Evolutionary conservation across 2,888 invertebrate species (phyloP), one percentile per base, ranked within the genome.

Genomic region (Panorpa germanica): DNA sequence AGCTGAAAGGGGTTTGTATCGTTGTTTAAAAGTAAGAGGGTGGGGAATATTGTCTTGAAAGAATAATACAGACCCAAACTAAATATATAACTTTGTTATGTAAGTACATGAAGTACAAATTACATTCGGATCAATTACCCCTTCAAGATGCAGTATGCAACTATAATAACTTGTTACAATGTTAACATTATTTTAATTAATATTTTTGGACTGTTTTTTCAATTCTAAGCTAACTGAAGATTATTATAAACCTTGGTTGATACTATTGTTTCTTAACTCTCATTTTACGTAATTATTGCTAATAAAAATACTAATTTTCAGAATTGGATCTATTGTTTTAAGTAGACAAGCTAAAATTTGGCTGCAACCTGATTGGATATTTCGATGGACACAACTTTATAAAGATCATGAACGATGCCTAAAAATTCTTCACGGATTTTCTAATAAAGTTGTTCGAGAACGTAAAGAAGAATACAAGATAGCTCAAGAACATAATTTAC

Each of bases 311-410:
- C n/a, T 33, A 27, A 14, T 19, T 43, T 41, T 8, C 40, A 65
- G 63, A 38, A 58, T 64, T 34, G 61, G 61, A 23, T 52, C 55
- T 34, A 59, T 64, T 29, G 52, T 63, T 22, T 60, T 59, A 42
- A 53, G 46, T 27, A 52, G 64, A 19, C 61, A 62, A 50, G 52
- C 59, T 0, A 62, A 57, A 38, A 59, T 78, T 3, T 75, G 75
- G 66, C 47, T 72, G 1, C 63, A 67, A 46, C 46, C 55, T 8
- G 62, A 74, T 36, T 52, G 59, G 4, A 45, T 76, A 27, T 81
- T 70, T 50, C 56, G 62, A 30, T 41, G 62, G 7, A 54, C 68
- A 1, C 43, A 53, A 8, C 48, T 53, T 8, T 71, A 69, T 12
- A 59, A 56, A 41, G 50, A 53, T 27, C 72, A 74, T 44, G 45